Base-by-base conservation (phyloP, 2,113 vertebrate species). In the Eidolon helvum region DNA sequence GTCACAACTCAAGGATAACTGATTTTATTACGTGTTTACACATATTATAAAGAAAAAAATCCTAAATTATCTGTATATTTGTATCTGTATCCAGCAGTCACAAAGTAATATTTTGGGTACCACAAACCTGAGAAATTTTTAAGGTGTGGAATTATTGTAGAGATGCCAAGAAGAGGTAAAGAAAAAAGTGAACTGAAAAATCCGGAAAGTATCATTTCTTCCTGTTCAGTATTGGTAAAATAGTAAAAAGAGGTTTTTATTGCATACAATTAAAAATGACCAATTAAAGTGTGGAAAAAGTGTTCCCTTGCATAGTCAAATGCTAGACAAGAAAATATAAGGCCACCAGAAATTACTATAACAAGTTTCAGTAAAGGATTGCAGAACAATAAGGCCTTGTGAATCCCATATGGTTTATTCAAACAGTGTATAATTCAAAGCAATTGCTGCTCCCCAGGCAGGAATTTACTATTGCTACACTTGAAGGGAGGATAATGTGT, bases 391-490 rank as follows among this genome's bases (percentile, higher is more conserved):
- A 93, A 88, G 22, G 68, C 93, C 59, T 97, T 97, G 91, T 97
- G 96, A 95, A 95, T 85, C 85, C 71, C 65, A 72, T 69, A 91
- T 83, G 88, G 55, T 86, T 97, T 93, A 95, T 97, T 96, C 91
- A 94, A 94, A 95, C 69, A 93, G 85, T 78, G 45, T 97, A 33
- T 96, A 97, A 97, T 95, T 96, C 93, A 96, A 97, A 97, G 86
- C 93, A 96, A 97, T 94, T 91, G 91, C 94, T 97, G 68, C 95
- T 97, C 95, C 93, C 88, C 74, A 96, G 93, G 78, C 88, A 97
- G 96, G 90, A 97, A 94, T 96, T 97, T 94, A 97, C 77, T 94
- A 96, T n/a, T 71, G 82, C 92, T 79, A 74, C 57, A 61, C 92
- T 93, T 63, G 79, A 94, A 96, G 87, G 84, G 66, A 92, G 87